Conservation (phyloP, 1,140 invertebrate species). For the Harpegnathos saltator region DNA sequence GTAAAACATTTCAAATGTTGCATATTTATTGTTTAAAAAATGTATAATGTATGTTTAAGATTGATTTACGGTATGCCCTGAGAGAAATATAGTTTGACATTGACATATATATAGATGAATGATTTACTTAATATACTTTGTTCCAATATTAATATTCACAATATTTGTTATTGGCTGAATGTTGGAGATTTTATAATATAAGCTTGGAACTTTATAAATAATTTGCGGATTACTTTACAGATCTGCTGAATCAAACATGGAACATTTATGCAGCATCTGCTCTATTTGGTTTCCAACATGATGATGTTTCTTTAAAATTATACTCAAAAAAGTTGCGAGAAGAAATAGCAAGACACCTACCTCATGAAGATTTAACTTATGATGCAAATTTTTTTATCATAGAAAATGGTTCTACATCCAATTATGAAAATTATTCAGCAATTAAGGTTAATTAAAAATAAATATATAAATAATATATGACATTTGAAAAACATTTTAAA, state of each 20-base stretch:
- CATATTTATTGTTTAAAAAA: neutral
- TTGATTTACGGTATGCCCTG: neutral
- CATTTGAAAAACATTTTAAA: too few relatives aligned
- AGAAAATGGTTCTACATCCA: conserved; percentile 57
- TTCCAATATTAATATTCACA: neutral
- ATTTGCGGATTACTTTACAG: conserved; percentile 61
- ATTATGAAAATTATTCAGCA: conserved; percentile 66
- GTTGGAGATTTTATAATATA: neutral
- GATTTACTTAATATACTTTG: neutral
- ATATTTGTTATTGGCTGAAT: neutral
- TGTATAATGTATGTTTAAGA: neutral
- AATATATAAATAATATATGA: conserved; percentile 22
- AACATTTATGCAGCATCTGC: conserved; percentile 77
- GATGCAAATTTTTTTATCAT: conserved; percentile 70
- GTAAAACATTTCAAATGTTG: neutral
- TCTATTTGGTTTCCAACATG: conserved; percentile 75
- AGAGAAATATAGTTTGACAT: neutral
- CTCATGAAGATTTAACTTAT: conserved; percentile 77
- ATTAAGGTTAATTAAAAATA: conserved; percentile 69
- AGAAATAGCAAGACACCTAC: conserved; percentile 76
- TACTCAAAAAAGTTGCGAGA: conserved; percentile 80
- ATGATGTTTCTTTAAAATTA: conserved; percentile 77
- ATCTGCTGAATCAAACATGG: conserved; percentile 76
- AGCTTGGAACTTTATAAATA: neutral
- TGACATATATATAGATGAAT: neutral